phyloP scores from a whole-genome alignment of 2,797 vertebrate genomes.

The Emydoidea blandingii region DNA sequence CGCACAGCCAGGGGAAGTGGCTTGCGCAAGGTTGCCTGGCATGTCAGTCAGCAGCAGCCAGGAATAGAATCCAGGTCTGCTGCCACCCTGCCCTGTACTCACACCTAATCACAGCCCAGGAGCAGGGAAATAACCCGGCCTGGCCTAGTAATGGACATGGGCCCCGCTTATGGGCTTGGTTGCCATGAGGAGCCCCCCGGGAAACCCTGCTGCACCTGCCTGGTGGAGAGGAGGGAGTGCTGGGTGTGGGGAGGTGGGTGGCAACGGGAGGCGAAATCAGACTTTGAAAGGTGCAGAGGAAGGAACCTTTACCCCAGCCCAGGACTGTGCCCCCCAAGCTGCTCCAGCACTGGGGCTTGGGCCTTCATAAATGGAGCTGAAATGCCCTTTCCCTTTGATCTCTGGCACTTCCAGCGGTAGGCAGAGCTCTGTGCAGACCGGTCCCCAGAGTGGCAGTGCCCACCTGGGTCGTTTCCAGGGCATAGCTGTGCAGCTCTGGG shows the following conservation, averaged over 20 bases:
- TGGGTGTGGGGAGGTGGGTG: rapidly evolving
- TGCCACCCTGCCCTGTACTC: neutral
- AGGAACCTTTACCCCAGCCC: neutral
- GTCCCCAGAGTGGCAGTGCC: neutral
- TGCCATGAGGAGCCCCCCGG: neutral
- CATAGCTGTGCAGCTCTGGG: neutral
- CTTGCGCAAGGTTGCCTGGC: neutral
- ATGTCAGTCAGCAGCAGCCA: neutral
- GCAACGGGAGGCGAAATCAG: neutral
- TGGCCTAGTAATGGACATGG: neutral
- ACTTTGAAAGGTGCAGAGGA: neutral
- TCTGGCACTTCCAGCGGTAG: neutral
- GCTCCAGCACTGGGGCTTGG: too few relatives aligned
- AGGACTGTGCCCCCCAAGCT: too few relatives aligned
- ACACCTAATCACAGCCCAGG: neutral
- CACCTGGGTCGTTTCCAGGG: neutral
- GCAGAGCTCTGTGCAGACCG: neutral
- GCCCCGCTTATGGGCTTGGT: rapidly evolving
- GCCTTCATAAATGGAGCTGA: too few relatives aligned
- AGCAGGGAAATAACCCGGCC: rapidly evolving
- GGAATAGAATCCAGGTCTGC: neutral
- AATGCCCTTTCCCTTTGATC: too few relatives aligned
- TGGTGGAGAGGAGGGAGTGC: neutral
- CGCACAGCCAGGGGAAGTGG: neutral
- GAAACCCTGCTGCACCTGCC: neutral